phyloP scores from a whole-genome alignment of 2,888 invertebrate species.

The Prosopocoilus inquinatus region DNA sequence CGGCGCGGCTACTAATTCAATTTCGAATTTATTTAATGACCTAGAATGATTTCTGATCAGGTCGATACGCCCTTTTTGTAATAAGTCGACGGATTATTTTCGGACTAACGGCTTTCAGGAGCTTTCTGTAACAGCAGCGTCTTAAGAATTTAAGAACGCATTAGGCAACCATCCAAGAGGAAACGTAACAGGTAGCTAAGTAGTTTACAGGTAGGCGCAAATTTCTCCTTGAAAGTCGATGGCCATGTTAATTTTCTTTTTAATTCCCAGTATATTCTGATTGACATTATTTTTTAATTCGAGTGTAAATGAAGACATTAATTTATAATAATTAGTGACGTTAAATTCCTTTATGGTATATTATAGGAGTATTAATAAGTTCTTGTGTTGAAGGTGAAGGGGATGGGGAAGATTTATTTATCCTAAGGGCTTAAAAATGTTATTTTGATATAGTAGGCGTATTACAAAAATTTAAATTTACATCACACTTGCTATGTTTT shows the following conservation, averaged over 20 bases:
- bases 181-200: conserved; percentile 7
- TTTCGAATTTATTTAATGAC: conserved; percentile 46
- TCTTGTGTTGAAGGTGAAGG: too few relatives aligned
- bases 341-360: neutral
- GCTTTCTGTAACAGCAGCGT: neutral
- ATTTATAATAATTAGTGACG: neutral
- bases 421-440: too few relatives aligned
- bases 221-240: neutral
- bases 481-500: too few relatives aligned
- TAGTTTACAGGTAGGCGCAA: conserved; percentile 8
- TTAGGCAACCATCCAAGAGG: conserved; percentile 11
- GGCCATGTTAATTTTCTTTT: neutral
- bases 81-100: neutral
- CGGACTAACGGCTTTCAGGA: neutral
- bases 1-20: conserved; percentile 38
- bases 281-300: neutral
- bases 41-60: conserved; percentile 32
- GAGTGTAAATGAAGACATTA: neutral
- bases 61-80: neutral
- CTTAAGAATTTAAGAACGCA: neutral
- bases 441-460: too few relatives aligned
- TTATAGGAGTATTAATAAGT: too few relatives aligned
- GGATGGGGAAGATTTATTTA: too few relatives aligned
- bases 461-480: too few relatives aligned
- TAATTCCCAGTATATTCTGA: neutral